Conservation (phyloP, 1,140 invertebrate species). For the Nasonia longicornis region DNA sequence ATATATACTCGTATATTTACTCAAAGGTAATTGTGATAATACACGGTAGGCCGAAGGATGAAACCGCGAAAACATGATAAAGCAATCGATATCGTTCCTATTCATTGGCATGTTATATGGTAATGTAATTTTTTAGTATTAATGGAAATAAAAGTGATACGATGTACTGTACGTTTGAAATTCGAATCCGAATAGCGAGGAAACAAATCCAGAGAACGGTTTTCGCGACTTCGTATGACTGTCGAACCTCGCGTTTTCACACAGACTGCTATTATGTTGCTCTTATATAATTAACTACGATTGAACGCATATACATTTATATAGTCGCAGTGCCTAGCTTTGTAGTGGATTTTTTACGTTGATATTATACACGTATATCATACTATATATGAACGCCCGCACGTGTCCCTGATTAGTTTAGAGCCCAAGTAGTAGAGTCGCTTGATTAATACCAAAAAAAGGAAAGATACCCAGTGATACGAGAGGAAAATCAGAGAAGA, state of each 20-base stretch:
- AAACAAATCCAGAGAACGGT: conserved; percentile 22
- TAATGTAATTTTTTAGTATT: background rate
- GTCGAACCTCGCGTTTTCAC: conserved; percentile 35
- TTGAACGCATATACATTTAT: background rate
- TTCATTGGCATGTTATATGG: conserved; percentile 1
- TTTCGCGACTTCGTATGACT: conserved; percentile 36
- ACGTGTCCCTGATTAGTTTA: background rate
- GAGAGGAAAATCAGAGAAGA: conserved; percentile 34
- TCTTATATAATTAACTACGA: conserved; percentile 3
- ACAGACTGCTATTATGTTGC: conserved; percentile 25
- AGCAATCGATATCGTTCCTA: conserved; percentile 17
- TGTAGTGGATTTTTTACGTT: conserved; percentile 39
- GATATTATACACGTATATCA: background rate
- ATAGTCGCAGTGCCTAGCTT: conserved; percentile 23
- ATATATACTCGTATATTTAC: background rate
- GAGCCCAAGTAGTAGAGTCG: background rate
- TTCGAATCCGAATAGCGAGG: background rate
- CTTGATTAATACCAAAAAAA: conserved; percentile 21
- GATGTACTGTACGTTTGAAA: background rate
- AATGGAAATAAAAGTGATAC: background rate
- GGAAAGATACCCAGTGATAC: background rate
- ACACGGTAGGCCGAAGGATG: background rate
- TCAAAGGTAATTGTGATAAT: conserved; percentile 38
- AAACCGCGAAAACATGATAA: conserved; percentile 23
- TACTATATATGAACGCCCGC: background rate